A percentile compares a stretch with the other conserved stretches of the same genome.
These are phyloP conservation scores for Euura lappo DNA, from an alignment of 1,140 invertebrate genomes.

Conservation along the genomic window DNA sequence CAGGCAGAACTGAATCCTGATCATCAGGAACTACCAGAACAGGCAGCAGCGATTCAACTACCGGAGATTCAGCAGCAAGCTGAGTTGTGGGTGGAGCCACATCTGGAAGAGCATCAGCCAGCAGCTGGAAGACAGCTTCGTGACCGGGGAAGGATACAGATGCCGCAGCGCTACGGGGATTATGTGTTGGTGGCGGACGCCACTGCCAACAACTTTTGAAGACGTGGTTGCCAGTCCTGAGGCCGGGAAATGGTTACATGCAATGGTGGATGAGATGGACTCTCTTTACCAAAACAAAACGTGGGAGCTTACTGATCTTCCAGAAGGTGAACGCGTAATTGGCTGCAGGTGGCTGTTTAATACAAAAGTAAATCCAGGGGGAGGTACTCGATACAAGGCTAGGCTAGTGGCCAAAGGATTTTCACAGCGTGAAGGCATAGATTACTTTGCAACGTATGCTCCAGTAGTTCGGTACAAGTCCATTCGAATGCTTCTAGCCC, in stretches of 20 bases:
- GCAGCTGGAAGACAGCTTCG: not conserved
- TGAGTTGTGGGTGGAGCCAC: not conserved
- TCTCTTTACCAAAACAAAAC: slow-evolving; percentile 31
- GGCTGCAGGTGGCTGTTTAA: slow-evolving; percentile 39
- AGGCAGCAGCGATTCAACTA: not conserved
- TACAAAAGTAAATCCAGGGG: slow-evolving; percentile 36
- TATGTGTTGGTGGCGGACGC: slow-evolving; percentile 8
- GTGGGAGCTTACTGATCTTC: slow-evolving; percentile 35
- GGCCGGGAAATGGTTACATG: slow-evolving; percentile 27
- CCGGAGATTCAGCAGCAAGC: not conserved
- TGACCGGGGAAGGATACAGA: not conserved
- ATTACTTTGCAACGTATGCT: slow-evolving; percentile 46
- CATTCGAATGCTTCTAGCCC: not conserved
- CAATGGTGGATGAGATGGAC: slow-evolving; percentile 37
- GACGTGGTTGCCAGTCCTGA: slow-evolving; percentile 14
- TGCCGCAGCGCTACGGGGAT: not conserved
- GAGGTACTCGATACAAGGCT: slow-evolving; percentile 36
- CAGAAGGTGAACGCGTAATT: slow-evolving; percentile 27
- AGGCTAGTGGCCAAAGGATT: slow-evolving; percentile 39
- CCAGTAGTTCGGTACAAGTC: not conserved
- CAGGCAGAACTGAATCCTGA: not conserved
- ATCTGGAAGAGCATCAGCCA: not conserved
- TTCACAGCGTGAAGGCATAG: slow-evolving; percentile 38
- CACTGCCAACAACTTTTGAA: slow-evolving; percentile 31
- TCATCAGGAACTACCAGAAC: not conserved